These are phyloP conservation scores for Myanophis thanlyinensis DNA, from an alignment of 2,113 vertebrate genomes.

Conservation along the genomic window DNA sequence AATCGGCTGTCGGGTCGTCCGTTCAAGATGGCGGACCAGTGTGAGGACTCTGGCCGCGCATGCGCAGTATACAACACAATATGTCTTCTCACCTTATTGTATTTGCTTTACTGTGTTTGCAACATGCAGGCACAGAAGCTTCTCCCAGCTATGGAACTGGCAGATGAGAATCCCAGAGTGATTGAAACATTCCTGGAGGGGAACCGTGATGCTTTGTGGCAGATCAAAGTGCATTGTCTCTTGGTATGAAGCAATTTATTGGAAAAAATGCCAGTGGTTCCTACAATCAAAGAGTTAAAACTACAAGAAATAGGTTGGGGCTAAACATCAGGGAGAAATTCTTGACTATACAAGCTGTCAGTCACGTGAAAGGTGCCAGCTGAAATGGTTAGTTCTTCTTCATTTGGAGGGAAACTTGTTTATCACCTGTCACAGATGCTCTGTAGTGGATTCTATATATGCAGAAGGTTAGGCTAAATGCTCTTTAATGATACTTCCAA, in stretches of 20 bases:
- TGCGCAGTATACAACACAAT: too few relatives aligned
- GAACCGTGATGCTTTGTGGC: not conserved
- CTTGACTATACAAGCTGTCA: not conserved
- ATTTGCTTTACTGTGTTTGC: not conserved
- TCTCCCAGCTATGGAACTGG: not conserved
- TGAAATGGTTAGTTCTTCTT: not conserved
- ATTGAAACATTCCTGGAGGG: not conserved
- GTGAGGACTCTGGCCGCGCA: too few relatives aligned
- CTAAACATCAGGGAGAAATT: not conserved
- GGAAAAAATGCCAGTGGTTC: not conserved
- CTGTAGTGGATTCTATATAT: not conserved
- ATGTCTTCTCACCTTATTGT: not conserved
- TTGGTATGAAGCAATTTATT: not conserved
- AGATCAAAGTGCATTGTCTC: not conserved
- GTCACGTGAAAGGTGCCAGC: not conserved
- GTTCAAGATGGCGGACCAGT: too few relatives aligned
- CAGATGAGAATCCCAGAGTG: not conserved
- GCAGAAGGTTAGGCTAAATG: not conserved
- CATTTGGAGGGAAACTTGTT: not conserved
- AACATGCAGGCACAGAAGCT: not conserved
- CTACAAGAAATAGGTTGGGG: not conserved
- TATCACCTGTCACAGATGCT: not conserved
- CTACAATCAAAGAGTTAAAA: not conserved
- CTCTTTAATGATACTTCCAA: not conserved
- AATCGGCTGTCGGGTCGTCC: too few relatives aligned